Percentiles rank a stretch among this genome's conserved stretches.
phyloP scores from a whole-genome alignment of 2,113 vertebrate genomes.

The Hemiscyllium ocellatum region DNA sequence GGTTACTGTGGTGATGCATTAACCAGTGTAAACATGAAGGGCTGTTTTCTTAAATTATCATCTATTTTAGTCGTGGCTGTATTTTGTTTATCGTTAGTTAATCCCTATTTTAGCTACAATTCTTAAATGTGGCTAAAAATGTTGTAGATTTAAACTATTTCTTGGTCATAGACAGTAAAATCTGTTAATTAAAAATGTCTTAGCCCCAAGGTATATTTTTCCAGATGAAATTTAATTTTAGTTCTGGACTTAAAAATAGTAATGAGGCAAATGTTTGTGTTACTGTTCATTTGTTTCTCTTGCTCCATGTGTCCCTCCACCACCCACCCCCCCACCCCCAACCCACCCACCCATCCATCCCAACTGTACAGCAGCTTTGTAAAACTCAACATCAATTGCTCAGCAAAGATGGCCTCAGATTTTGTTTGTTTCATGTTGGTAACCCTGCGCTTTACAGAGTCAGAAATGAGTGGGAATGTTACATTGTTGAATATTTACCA shows the following conservation, averaged over 20 bases:
- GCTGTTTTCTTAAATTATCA: background rate
- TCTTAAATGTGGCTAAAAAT: background rate
- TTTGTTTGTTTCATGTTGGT: background rate
- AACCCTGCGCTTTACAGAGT: background rate
- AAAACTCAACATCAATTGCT: background rate
- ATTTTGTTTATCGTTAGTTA: background rate
- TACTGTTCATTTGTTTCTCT: background rate
- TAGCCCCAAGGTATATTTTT: background rate
- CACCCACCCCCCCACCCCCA: too few relatives aligned
- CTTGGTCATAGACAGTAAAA: background rate
- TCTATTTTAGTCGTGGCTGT: background rate
- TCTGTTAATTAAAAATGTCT: background rate
- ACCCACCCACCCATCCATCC: too few relatives aligned
- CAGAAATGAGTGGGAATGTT: background rate
- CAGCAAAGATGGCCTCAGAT: background rate
- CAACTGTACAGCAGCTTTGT: background rate
- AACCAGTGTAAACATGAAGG: background rate
- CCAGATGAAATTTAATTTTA: background rate
- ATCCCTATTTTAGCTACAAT: background rate
- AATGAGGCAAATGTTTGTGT: background rate
- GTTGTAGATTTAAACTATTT: background rate
- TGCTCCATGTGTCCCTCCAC: too few relatives aligned
- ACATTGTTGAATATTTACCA: background rate
- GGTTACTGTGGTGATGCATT: slow-evolving; percentile 24
- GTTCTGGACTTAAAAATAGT: background rate